Evolutionary conservation across 53 echinoderm and acorn worm genomes (phyloP).

Genomic region (Antedon mediterranea): DNA sequence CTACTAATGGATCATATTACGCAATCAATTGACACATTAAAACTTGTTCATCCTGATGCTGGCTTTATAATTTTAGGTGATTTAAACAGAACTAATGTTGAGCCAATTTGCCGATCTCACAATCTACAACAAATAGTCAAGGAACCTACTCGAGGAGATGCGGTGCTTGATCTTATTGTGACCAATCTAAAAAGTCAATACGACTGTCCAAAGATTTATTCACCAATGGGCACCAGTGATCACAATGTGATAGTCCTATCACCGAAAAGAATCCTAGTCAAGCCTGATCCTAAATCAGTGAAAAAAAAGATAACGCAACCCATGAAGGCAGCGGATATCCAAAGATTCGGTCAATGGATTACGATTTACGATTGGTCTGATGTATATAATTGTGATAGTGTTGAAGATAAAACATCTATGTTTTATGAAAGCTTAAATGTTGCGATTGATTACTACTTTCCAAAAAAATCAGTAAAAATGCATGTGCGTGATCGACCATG

Average conservation of each 20-base stretch:
- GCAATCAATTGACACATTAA: conserved; percentile 10
- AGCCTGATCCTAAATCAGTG: not conserved
- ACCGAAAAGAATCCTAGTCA: not conserved
- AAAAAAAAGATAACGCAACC: not conserved
- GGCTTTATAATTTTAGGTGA: conserved; percentile 21
- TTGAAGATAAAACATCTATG: conserved; percentile 9
- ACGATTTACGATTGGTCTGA: conserved; percentile 3
- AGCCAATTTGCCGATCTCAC: conserved; percentile 3
- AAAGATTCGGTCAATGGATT: conserved; percentile 25
- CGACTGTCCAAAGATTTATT: not conserved
- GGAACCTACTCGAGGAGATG: conserved; percentile 15
- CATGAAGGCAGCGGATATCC: not conserved
- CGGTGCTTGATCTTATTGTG: conserved; percentile 26
- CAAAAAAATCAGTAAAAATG: conserved; percentile 3
- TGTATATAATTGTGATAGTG: conserved; percentile 3
- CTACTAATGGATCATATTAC: conserved; percentile 14
- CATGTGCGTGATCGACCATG: conserved; percentile 20
- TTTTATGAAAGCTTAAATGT: not conserved
- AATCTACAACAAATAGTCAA: conserved; percentile 16
- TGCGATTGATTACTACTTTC: conserved; percentile 10
- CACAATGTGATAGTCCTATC: conserved; percentile 20
- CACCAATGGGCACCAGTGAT: conserved; percentile 10
- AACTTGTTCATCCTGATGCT: conserved; percentile 14
- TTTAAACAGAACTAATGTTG: conserved; percentile 13
- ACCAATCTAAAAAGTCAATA: conserved; percentile 16